Evolutionary conservation across 2,113 vertebrate species (phyloP).

Genomic region (Phoenicopterus ruber): DNA sequence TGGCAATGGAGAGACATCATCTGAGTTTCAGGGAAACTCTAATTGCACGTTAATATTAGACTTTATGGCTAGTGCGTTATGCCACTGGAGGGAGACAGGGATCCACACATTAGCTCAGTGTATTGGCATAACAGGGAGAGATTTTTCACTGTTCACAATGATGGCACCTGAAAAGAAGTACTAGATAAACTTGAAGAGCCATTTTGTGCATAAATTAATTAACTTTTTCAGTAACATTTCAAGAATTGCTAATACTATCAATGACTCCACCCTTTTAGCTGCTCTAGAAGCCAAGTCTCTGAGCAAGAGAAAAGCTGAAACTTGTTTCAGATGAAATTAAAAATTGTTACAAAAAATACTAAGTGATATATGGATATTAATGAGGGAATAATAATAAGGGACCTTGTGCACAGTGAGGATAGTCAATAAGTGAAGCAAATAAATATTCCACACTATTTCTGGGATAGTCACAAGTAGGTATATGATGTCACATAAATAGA

Average conservation of each 20-base stretch:
- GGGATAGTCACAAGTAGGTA: neutral
- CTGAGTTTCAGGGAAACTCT: neutral
- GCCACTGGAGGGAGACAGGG: constrained; percentile 66
- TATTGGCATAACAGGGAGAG: neutral
- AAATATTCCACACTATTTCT: neutral
- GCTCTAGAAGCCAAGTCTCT: neutral
- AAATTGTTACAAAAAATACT: neutral
- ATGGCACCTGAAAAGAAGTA: neutral
- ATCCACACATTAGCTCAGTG: neutral
- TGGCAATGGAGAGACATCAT: neutral
- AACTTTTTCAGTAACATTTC: neutral
- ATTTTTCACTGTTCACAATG: neutral
- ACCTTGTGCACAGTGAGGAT: neutral
- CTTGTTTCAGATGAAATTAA: neutral
- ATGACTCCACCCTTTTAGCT: neutral
- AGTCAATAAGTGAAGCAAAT: neutral
- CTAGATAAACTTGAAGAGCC: neutral
- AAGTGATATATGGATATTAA: neutral
- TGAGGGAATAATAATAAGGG: neutral
- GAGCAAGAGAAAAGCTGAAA: neutral
- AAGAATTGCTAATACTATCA: neutral
- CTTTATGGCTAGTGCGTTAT: neutral
- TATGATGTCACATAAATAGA: neutral
- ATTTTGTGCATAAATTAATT: neutral
- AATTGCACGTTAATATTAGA: neutral